Percentiles rank a stretch among this genome's conserved stretches.
phyloP scores from a whole-genome alignment of 2,888 invertebrate genomes.

The Cerastoderma edule region DNA sequence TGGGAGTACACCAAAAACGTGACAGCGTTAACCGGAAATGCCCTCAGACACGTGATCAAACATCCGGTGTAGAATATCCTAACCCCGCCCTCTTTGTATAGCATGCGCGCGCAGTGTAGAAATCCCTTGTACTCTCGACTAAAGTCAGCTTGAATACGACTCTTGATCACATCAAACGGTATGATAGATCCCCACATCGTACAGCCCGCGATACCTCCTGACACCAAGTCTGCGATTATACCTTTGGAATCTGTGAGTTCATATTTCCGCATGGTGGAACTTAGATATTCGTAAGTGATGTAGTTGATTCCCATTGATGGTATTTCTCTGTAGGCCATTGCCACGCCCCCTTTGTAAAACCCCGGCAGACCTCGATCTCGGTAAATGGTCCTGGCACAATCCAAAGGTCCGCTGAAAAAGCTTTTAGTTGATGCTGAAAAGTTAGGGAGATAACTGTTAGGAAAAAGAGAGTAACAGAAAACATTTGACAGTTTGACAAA shows the following conservation, averaged over 20 bases:
- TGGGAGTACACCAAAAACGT: slow-evolving; percentile 85
- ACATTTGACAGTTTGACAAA: too few relatives aligned
- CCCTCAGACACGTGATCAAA: slow-evolving; percentile 87
- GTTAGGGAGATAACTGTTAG: too few relatives aligned
- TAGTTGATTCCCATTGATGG: slow-evolving; percentile 88
- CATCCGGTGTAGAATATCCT: slow-evolving; percentile 88
- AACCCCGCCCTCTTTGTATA: slow-evolving; percentile 86
- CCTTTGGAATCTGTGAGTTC: slow-evolving; percentile 67
- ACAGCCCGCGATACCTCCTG: slow-evolving; percentile 85
- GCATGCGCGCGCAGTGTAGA: slow-evolving; percentile 86
- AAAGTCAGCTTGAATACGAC: slow-evolving; percentile 88
- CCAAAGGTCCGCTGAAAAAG: slow-evolving; percentile 84
- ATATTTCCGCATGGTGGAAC: slow-evolving; percentile 59
- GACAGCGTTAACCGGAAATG: slow-evolving; percentile 89
- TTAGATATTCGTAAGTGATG: slow-evolving; percentile 85
- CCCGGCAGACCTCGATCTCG: slow-evolving; percentile 83
- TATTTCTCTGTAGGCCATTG: slow-evolving; percentile 85
- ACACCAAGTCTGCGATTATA: slow-evolving; percentile 73
- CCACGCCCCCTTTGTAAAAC: slow-evolving; percentile 80
- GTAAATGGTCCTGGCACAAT: slow-evolving; percentile 85
- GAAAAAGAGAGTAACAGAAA: too few relatives aligned
- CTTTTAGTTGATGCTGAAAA: slow-evolving; percentile 8
- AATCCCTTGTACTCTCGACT: slow-evolving; percentile 86
- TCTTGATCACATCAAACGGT: slow-evolving; percentile 91
- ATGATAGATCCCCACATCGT: slow-evolving; percentile 88